Conservation (phyloP, 2,797 vertebrate genomes). For the Syngnathus acus region DNA sequence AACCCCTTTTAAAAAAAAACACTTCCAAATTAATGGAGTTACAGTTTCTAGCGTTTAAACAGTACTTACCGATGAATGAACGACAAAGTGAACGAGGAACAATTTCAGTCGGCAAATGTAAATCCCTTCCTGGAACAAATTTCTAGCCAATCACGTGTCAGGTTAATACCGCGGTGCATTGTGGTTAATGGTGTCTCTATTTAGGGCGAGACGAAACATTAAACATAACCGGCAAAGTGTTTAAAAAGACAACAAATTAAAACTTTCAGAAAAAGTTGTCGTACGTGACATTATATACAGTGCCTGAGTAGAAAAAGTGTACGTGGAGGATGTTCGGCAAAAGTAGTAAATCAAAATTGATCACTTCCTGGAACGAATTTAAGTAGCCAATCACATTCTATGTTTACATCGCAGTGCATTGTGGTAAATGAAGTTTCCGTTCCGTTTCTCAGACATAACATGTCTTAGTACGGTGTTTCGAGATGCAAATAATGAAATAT, state of each 20-base stretch:
- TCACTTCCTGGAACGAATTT: not conserved
- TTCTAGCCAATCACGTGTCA: slow-evolving; percentile 47
- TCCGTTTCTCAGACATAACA: too few relatives aligned
- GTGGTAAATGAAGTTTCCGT: not conserved
- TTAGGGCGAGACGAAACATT: too few relatives aligned
- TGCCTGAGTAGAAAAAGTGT: not conserved
- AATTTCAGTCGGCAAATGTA: slow-evolving; percentile 51
- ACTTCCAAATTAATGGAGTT: not conserved
- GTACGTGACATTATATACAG: too few relatives aligned
- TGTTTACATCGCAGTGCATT: not conserved
- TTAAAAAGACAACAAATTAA: too few relatives aligned
- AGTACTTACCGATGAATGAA: not conserved
- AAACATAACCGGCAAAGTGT: too few relatives aligned
- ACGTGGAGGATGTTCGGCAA: slow-evolving; percentile 42
- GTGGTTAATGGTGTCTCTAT: slow-evolving; percentile 28
- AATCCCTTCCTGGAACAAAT: slow-evolving; percentile 4
- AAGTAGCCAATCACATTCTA: slow-evolving; percentile 46
- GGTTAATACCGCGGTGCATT: slow-evolving; percentile 27
- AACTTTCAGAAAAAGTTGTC: too few relatives aligned
- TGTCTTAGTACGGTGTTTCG: too few relatives aligned
- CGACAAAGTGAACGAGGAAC: slow-evolving; percentile 5
- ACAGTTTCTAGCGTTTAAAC: not conserved
- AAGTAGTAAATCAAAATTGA: not conserved
- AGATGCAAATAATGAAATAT: too few relatives aligned
- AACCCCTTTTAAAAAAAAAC: not conserved